phyloP scores from a whole-genome alignment of 2,797 vertebrate genomes.

The Sternotherus odoratus region DNA sequence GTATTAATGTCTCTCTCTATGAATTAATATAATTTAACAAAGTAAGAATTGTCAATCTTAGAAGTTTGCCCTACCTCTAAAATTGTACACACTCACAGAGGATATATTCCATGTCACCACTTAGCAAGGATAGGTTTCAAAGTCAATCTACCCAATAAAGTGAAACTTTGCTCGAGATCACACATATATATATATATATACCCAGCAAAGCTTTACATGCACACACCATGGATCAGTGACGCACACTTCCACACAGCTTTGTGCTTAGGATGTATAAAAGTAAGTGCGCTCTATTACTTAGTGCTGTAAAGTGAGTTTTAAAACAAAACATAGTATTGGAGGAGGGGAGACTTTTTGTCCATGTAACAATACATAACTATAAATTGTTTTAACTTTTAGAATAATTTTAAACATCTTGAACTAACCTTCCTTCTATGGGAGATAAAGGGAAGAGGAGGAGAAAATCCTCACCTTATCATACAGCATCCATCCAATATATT shows the following conservation, averaged over 20 bases:
- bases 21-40: not conserved
- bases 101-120: not conserved
- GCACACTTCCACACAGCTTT: not conserved
- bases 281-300: not conserved
- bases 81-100: not conserved
- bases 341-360: not conserved
- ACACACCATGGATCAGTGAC: not conserved
- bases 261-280: not conserved
- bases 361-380: not conserved
- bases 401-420: not conserved
- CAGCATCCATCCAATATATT: conserved; percentile 95
- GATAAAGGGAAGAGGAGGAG: not conserved
- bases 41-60: not conserved
- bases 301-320: not conserved
- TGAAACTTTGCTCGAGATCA: too few relatives aligned
- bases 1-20: not conserved
- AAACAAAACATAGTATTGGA: not conserved
- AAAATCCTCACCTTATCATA: conserved; percentile 88
- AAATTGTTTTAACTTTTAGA: not conserved
- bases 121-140: not conserved
- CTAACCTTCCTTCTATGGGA: not conserved
- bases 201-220: not conserved
- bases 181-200: not conserved
- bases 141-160: not conserved
- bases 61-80: not conserved